A percentile compares a stretch with the other conserved stretches of the same genome.
Conservation (phyloP, 2,113 vertebrate species). For the Phalacrocorax carbo region DNA sequence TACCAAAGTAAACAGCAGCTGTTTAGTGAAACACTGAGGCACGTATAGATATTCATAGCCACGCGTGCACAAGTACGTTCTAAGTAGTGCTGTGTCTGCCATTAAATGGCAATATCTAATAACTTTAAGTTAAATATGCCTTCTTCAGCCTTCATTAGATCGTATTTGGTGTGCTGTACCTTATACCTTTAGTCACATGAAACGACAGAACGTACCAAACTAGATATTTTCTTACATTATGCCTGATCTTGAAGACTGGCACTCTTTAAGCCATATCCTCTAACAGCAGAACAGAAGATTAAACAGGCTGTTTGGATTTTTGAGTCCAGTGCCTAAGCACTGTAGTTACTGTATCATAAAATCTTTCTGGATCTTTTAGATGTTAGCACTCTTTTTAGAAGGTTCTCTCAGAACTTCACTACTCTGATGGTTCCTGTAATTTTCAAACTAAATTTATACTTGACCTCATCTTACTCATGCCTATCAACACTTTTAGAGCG, state of each 20-base stretch:
- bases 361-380: not conserved
- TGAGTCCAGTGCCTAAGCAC: not conserved
- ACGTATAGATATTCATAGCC: not conserved
- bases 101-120: not conserved
- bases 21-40: not conserved
- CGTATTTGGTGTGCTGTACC: not conserved
- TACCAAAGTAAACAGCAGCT: not conserved
- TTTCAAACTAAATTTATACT: not conserved
- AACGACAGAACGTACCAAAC: not conserved
- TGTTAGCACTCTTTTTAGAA: not conserved
- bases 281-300: not conserved
- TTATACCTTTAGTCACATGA: not conserved
- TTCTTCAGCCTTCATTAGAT: not conserved
- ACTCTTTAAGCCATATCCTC: accelerated
- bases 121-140: not conserved
- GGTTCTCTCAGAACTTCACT: not conserved
- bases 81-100: not conserved
- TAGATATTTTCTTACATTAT: not conserved
- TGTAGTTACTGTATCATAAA: not conserved
- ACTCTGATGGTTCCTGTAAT: not conserved
- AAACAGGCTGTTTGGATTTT: not conserved
- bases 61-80: not conserved
- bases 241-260: not conserved
- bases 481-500: not conserved
- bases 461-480: not conserved